Conservation (phyloP, 2,888 invertebrate species). For the Odontomyia ornata region DNA sequence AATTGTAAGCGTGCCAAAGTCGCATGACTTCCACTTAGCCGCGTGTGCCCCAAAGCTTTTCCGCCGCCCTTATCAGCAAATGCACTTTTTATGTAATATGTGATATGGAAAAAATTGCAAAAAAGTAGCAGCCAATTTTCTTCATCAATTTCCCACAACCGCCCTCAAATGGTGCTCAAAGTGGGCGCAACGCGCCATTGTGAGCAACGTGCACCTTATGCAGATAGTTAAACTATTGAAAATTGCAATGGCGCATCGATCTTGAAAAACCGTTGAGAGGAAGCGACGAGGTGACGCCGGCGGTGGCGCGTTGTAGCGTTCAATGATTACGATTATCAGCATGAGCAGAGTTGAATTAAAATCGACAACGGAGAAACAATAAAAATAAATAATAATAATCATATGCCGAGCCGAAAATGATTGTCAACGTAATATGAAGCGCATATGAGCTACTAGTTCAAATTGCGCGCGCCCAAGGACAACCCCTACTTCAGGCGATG, state of each 20-base stretch:
- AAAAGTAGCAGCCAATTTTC: background rate
- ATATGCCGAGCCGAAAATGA: background rate
- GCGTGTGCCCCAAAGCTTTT: background rate
- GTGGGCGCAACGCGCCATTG: background rate
- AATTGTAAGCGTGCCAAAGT: conserved; percentile 41
- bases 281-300: too few relatives aligned
- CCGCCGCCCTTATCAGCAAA: conserved; percentile 15
- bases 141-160: background rate
- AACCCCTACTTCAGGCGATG: conserved; percentile 40
- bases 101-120: background rate
- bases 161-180: conserved; percentile 7
- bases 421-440: conserved; percentile 9
- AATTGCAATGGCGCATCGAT: conserved; percentile 29
- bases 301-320: background rate
- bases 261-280: conserved; percentile 13
- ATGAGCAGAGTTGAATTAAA: background rate
- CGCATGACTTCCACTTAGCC: conserved; percentile 2
- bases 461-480: conserved; percentile 44
- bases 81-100: conserved; percentile 37
- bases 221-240: background rate
- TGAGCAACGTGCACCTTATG: background rate
- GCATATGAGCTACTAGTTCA: conserved; percentile 27
- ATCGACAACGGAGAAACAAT: background rate
- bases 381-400: conserved; percentile 25
- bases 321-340: conserved; percentile 15